Percentiles rank a stretch among this genome's conserved stretches.
Conservation (phyloP, 2,888 invertebrate genomes). For the Eilema sororculum region DNA sequence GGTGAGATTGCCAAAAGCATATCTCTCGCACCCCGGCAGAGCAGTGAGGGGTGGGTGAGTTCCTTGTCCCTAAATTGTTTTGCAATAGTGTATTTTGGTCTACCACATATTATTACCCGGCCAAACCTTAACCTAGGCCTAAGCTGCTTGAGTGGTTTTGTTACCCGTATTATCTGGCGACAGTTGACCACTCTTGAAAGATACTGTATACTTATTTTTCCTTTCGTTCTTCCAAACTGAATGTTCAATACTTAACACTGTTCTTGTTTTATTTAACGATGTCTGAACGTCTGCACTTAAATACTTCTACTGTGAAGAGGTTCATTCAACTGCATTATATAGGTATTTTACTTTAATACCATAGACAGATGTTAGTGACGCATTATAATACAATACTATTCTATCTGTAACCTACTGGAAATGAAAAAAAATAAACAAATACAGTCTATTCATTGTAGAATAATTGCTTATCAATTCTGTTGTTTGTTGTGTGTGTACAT, state of each 20-base stretch:
- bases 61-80: too few relatives aligned
- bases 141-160: neutral
- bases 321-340: neutral
- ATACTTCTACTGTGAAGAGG: neutral
- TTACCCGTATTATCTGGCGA: neutral
- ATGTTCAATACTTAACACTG: neutral
- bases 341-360: neutral
- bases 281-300: neutral
- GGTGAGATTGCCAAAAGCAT: too few relatives aligned
- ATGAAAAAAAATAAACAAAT: neutral
- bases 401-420: neutral
- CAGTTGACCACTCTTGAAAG: neutral
- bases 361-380: neutral
- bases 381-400: neutral
- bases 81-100: too few relatives aligned
- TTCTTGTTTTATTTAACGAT: neutral
- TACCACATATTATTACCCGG: too few relatives aligned
- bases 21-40: too few relatives aligned
- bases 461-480: conserved; percentile 7
- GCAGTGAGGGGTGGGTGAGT: too few relatives aligned
- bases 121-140: too few relatives aligned
- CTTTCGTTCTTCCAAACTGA: neutral
- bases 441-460: conserved; percentile 11
- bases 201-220: neutral
- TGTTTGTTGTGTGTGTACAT: neutral